phyloP scores from a whole-genome alignment of 2,888 invertebrate species.

The Oligia latruncula region DNA sequence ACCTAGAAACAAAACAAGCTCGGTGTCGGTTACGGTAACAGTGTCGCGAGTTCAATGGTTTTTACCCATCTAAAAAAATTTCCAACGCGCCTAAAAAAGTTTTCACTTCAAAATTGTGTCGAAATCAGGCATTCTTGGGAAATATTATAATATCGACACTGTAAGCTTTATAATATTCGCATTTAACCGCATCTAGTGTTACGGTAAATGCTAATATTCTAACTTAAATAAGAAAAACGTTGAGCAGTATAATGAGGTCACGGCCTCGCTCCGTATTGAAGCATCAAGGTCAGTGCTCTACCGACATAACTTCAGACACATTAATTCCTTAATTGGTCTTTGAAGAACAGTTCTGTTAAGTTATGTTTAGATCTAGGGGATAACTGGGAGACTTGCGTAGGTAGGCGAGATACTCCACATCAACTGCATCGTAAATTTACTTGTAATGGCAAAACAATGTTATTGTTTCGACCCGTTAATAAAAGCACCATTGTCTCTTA shows the following conservation, averaged over 20 bases:
- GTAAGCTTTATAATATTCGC: slow-evolving; percentile 2
- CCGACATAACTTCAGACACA: neutral
- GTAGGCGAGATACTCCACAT: neutral
- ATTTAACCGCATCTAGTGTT: neutral
- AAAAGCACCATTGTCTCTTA: slow-evolving; percentile 8
- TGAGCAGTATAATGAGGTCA: slow-evolving; percentile 3
- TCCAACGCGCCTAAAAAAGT: no score
- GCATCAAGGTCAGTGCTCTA: slow-evolving; percentile 8
- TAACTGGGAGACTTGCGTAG: neutral
- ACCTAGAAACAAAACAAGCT: no score
- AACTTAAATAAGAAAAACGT: slow-evolving; percentile 7
- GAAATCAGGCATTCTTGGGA: neutral
- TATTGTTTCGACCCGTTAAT: slow-evolving; percentile 1
- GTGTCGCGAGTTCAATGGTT: no score
- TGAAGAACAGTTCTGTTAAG: neutral
- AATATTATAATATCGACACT: neutral
- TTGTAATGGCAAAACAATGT: neutral
- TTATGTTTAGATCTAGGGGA: neutral
- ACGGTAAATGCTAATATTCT: slow-evolving; percentile 7
- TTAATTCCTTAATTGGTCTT: neutral
- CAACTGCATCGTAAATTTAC: neutral
- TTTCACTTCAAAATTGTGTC: no score
- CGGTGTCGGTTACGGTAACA: no score
- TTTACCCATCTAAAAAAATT: no score
- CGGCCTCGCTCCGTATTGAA: slow-evolving; percentile 2